Evolutionary conservation across 2,113 vertebrate species (phyloP).

Genomic region (Rhinopomastus cyanomelas): DNA sequence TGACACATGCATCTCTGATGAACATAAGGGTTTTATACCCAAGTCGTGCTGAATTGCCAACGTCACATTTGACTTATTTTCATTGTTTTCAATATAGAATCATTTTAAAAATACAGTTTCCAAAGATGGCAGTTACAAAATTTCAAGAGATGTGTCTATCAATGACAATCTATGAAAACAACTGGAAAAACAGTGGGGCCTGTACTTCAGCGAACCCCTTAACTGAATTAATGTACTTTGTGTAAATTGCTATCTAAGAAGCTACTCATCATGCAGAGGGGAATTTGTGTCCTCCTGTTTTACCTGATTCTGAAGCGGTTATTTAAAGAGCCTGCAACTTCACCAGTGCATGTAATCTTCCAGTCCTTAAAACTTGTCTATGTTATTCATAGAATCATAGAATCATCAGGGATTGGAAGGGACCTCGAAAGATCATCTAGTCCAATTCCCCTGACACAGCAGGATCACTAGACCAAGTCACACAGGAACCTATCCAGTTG

Average conservation of each 20-base stretch:
- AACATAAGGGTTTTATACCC: not conserved
- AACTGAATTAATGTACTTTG: not conserved
- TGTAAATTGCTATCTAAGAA: not conserved
- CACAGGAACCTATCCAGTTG: too few relatives aligned
- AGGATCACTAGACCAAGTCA: too few relatives aligned
- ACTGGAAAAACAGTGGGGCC: not conserved
- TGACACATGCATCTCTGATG: not conserved
- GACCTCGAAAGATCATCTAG: too few relatives aligned
- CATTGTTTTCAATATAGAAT: not conserved
- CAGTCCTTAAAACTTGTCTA: not conserved
- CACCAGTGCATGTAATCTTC: not conserved
- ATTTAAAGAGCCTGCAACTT: not conserved
- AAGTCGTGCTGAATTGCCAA: not conserved
- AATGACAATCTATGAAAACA: not conserved
- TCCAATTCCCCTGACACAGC: too few relatives aligned
- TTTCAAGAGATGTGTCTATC: not conserved
- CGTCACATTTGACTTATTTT: not conserved
- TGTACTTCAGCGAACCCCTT: not conserved
- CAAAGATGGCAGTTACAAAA: not conserved
- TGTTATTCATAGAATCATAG: not conserved
- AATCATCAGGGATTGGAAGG: too few relatives aligned
- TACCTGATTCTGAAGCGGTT: not conserved
- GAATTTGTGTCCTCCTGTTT: not conserved
- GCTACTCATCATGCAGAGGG: not conserved
- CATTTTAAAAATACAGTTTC: not conserved